Evolutionary conservation across 2,113 vertebrate species (phyloP), one percentile per base, ranked within the genome.

Genomic region (Crotalus horridus): DNA sequence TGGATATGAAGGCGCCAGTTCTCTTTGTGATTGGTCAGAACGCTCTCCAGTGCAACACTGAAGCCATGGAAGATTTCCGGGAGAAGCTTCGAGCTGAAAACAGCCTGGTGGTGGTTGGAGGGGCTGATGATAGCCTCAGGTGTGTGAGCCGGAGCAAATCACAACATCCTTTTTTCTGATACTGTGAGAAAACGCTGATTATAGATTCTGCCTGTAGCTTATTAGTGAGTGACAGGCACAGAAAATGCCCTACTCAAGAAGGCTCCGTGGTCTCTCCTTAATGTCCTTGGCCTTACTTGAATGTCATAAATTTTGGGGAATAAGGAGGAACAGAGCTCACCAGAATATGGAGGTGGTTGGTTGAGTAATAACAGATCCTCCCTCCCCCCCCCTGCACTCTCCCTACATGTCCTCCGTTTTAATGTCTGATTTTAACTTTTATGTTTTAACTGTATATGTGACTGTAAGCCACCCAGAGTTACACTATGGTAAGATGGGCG

Each of bases 1-100:
- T 99, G 97, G 99, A 99, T 96, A 99, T 99, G 99, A 99, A 99
- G 98, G 99, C 98, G 13, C 99, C 99, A 0, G 98, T 99, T 90
- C 98, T 99, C 94, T 99, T 99, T 88, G 99, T 99, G 59, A 97
- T 99, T 0, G 99, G 99, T 6, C 99, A 99, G 97, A 99, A 99
- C 46, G 98, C 99, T 10, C 96, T 99, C 87, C 99, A 99, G 97
- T 99, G 98, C 94, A 98, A 98, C 89, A 94, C 98, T 0, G 99
- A 99, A 90, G 98, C 98, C 58, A 99, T 99, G 98, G 99, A 99
- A 95, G 99, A 99, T 96, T 99, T 99, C 96, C 97, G 99, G 92
- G 99, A 99, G 97, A 99, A 98, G 95, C 98, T 99, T 46, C 97
- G 99, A 69, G 99, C 98, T 0, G 99, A 99, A 89, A 99, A 99